Conservation (phyloP, 1,140 invertebrate species). For the Bombus consobrinus region DNA sequence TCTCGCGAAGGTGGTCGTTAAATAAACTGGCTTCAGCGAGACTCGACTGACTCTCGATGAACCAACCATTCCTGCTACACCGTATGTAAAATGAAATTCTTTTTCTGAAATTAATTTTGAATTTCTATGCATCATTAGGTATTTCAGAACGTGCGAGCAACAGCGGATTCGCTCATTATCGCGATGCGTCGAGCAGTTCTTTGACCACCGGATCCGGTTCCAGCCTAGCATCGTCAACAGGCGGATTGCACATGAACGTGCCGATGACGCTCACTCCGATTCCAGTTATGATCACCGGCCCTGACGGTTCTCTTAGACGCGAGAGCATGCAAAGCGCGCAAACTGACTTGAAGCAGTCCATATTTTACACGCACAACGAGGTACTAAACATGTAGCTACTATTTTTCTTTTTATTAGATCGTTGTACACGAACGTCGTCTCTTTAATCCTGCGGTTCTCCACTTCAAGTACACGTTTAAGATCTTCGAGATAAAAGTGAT, state of each 20-base stretch:
- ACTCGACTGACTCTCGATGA: no score
- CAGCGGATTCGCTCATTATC: slow-evolving; percentile 71
- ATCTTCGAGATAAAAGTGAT: no score
- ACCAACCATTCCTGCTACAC: no score
- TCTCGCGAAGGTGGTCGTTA: no score
- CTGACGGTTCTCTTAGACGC: slow-evolving; percentile 71
- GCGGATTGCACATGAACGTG: slow-evolving; percentile 73
- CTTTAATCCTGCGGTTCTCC: no score
- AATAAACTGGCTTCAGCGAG: no score
- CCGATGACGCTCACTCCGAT: slow-evolving; percentile 66
- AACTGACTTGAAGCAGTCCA: slow-evolving; percentile 60
- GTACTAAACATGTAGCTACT: slow-evolving; percentile 32
- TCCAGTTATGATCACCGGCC: slow-evolving; percentile 76
- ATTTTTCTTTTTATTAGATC: no score
- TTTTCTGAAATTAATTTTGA: not conserved
- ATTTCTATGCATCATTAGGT: not conserved
- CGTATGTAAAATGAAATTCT: not conserved
- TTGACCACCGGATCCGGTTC: slow-evolving; percentile 74
- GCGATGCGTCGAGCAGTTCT: slow-evolving; percentile 75
- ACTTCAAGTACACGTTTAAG: no score
- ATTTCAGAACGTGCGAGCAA: slow-evolving; percentile 71
- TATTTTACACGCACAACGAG: slow-evolving; percentile 74
- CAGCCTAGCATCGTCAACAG: slow-evolving; percentile 73
- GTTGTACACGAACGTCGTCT: no score
- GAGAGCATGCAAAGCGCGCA: slow-evolving; percentile 62